These are phyloP conservation scores for Balaeniceps rex DNA, from an alignment of 2,113 vertebrate species.

Conservation along the genomic window DNA sequence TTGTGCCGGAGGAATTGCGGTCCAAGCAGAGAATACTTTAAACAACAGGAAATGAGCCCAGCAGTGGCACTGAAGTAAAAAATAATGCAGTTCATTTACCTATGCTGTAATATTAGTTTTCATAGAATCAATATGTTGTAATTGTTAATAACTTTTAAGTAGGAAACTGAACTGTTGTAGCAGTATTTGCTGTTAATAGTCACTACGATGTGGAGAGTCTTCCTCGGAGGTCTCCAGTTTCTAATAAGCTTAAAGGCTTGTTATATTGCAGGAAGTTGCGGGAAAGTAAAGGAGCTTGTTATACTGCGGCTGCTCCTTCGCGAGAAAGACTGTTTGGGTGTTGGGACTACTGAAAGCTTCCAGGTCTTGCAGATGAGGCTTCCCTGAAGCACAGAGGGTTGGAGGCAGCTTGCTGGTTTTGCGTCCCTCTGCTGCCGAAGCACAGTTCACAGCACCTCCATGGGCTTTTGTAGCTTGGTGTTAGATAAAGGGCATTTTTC, in stretches of 20 bases:
- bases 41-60: background rate
- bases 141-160: background rate
- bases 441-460: background rate
- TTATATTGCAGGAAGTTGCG: background rate
- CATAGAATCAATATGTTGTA: background rate
- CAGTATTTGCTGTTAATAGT: background rate
- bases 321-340: background rate
- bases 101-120: background rate
- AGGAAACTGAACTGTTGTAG: background rate
- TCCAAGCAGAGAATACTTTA: background rate
- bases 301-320: accelerated
- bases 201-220: background rate
- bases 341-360: background rate
- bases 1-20: background rate
- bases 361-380: accelerated
- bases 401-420: background rate
- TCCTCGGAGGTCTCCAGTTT: background rate
- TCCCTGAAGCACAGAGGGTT: background rate
- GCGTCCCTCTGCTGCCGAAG: background rate
- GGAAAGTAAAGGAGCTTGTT: background rate
- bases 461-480: background rate
- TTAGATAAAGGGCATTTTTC: background rate
- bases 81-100: background rate
- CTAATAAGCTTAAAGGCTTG: background rate
- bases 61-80: background rate